Percentiles rank a stretch among this genome's conserved stretches.
phyloP scores from a whole-genome alignment of 2,888 invertebrate genomes.

The Endotricha flammealis region DNA sequence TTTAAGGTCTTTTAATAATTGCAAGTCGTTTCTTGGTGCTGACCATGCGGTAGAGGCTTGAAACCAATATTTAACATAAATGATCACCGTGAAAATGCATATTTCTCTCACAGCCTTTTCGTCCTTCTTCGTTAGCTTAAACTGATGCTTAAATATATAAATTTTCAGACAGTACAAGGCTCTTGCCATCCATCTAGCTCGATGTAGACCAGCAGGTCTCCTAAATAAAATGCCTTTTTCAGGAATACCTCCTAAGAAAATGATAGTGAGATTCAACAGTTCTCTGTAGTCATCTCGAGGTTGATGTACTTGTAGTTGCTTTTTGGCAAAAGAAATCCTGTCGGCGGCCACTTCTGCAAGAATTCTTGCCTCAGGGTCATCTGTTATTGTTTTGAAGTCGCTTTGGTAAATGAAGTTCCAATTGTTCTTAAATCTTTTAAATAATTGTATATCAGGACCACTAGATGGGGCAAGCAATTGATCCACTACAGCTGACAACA shows the following conservation, averaged over 20 bases:
- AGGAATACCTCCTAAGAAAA: slow-evolving; percentile 11
- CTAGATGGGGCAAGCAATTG: slow-evolving; percentile 15
- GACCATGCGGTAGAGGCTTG: slow-evolving; percentile 10
- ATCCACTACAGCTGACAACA: slow-evolving; percentile 12
- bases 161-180: slow-evolving; percentile 12
- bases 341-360: slow-evolving; percentile 6
- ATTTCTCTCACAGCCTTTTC: slow-evolving; percentile 11
- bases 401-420: slow-evolving; percentile 9
- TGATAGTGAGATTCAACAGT: slow-evolving; percentile 7
- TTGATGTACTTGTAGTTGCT: slow-evolving; percentile 7
- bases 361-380: slow-evolving; percentile 4
- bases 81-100: slow-evolving; percentile 8
- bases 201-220: slow-evolving; percentile 14
- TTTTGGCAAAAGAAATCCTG: slow-evolving; percentile 9
- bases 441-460: slow-evolving; percentile 13
- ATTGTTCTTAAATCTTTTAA: slow-evolving; percentile 10
- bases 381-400: slow-evolving; percentile 7
- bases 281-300: slow-evolving; percentile 11
- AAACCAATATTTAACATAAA: slow-evolving; percentile 16
- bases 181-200: slow-evolving; percentile 17
- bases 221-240: slow-evolving; percentile 11
- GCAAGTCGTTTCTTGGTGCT: slow-evolving; percentile 16
- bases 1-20: slow-evolving; percentile 10
- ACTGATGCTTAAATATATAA: slow-evolving; percentile 12
- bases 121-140: slow-evolving; percentile 13